These are phyloP conservation scores for Myotis findleyi DNA, from an alignment of 2,797 vertebrate species.

Conservation along the genomic window DNA sequence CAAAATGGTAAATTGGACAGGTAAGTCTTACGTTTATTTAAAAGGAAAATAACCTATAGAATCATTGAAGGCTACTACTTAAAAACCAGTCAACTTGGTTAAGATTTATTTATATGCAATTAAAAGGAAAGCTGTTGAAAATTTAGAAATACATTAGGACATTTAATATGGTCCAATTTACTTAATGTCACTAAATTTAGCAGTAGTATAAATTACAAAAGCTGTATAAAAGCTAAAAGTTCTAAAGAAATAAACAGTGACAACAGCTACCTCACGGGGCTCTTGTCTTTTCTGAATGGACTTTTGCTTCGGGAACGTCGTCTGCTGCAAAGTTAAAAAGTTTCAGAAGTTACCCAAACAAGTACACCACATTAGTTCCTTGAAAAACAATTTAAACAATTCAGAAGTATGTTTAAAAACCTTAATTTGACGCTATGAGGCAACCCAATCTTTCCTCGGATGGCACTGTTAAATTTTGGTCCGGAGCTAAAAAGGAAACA, in stretches of 20 bases:
- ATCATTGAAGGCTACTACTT: not conserved
- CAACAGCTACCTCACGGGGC: constrained; percentile 92
- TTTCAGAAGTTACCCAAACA: constrained; percentile 72
- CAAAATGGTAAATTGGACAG: not conserved
- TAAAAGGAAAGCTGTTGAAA: not conserved
- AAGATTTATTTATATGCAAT: not conserved
- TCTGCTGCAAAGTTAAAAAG: constrained; percentile 88
- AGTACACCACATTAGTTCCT: constrained; percentile 69
- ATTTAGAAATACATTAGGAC: not conserved
- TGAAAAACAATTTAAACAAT: constrained; percentile 82
- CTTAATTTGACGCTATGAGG: constrained; percentile 95
- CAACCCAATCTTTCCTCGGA: constrained; percentile 95
- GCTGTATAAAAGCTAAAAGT: not conserved
- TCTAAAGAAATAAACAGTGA: not conserved
- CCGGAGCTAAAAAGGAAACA: constrained; percentile 91
- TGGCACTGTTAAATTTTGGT: constrained; percentile 94
- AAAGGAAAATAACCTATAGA: not conserved
- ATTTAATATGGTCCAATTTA: not conserved
- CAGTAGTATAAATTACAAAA: not conserved
- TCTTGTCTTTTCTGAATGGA: constrained; percentile 96
- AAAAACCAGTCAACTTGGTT: not conserved
- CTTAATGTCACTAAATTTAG: not conserved
- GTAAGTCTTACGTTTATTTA: not conserved
- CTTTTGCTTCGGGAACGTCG: constrained; percentile 94
- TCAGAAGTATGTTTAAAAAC: constrained; percentile 88